Evolutionary conservation across 2,113 vertebrate genomes (phyloP).

Genomic region (Paradisaea rubra): DNA sequence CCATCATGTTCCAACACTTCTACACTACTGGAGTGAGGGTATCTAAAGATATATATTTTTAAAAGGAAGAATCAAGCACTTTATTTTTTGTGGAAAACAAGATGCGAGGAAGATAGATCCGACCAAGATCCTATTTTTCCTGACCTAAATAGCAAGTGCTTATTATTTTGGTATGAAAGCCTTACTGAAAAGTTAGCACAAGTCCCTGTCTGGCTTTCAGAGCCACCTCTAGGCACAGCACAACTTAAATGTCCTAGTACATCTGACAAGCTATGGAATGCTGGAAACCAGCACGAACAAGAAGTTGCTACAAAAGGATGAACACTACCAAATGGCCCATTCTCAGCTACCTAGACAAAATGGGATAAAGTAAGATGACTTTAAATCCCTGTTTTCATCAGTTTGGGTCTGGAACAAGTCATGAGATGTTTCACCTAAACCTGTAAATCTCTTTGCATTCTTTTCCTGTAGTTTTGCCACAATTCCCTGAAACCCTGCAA

Average conservation of each 20-base stretch:
- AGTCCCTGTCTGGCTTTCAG: neutral
- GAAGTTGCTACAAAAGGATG: neutral
- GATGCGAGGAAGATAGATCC: neutral
- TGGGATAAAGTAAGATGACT: neutral
- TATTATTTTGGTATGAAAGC: conserved; percentile 44
- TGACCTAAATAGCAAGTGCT: conserved; percentile 21
- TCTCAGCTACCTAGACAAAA: neutral
- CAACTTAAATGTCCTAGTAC: neutral
- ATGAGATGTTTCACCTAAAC: neutral
- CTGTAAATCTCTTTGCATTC: neutral
- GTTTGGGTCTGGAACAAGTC: neutral
- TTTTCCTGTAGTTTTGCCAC: neutral
- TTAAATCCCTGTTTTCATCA: neutral
- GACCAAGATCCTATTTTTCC: neutral
- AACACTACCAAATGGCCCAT: neutral
- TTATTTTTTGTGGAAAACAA: conserved; percentile 37
- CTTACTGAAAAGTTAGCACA: conserved; percentile 18
- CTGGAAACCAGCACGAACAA: neutral
- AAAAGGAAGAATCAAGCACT: conserved; percentile 22
- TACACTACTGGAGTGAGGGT: neutral
- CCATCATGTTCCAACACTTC: neutral
- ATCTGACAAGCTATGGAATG: neutral
- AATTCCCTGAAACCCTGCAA: neutral
- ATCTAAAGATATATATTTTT: conserved; percentile 42
- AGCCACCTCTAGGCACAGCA: conserved; percentile 25